Evolutionary conservation across 2,797 vertebrate species (phyloP), one percentile per base, ranked within the genome.

Genomic region (Karalla daura): DNA sequence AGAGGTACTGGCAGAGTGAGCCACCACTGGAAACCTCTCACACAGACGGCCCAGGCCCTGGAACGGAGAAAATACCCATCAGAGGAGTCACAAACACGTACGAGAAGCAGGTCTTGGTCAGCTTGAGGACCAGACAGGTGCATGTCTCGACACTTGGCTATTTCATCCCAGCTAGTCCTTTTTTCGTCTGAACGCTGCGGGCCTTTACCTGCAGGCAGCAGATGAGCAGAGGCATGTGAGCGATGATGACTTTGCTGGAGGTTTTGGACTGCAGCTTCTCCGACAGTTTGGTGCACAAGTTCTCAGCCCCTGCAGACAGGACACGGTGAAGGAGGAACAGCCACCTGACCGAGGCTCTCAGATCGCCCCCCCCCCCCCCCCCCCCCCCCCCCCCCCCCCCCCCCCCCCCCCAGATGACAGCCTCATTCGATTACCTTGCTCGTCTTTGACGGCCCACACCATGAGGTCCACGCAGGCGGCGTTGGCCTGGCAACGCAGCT

Each of bases 181-280:
- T n/a, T n/a, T n/a, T n/a, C n/a, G n/a, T n/a, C n/a, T n/a, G n/a
- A n/a, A n/a, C n/a, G n/a, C n/a, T n/a, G n/a, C n/a, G 0, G 9
- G 17, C 3, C 50, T 8, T 33, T 74, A 98, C 97, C 97, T 98
- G 97, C 35, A 99, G 85, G 79, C 97, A 99, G 88, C 97, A 99
- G 87, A 98, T 96, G 4, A 98, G 94, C 64, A 98, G 86, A 0
- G 97, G 97, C 91, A 98, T 94, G 83, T 99, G 97, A 7, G 96
- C 96, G 13, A 99, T 98, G 88, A 99, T 96, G 80, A 98, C 92
- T 93, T 98, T 98, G 87, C 96, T 98, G 11, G 97, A 98, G 0
- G 96, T 97, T 94, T 99, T 99, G 0, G 96, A 98, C 88, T 99
- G 97, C 27, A 99, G 92, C 79, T 98, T 99, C 86, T 99, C 96